These are phyloP conservation scores for Notodonta ziczac DNA, from an alignment of 2,888 invertebrate genomes.

Conservation along the genomic window DNA sequence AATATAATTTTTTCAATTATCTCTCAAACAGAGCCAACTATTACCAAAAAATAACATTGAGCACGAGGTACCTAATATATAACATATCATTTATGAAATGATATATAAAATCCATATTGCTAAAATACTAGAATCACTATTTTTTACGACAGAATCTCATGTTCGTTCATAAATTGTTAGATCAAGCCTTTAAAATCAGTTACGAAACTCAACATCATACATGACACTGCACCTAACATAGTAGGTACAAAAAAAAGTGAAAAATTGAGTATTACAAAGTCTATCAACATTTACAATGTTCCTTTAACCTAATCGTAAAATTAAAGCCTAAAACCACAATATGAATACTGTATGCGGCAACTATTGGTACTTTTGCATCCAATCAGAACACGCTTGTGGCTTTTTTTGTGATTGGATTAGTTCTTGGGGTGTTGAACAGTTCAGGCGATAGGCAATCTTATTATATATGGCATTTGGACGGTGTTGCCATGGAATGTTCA, in stretches of 20 bases:
- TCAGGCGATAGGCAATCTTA: conserved; percentile 27
- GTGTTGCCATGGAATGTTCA: conserved; percentile 45
- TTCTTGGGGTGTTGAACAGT: conserved; percentile 1
- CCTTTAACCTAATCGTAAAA: conserved; percentile 20
- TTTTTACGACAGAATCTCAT: not conserved
- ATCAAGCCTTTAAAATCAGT: conserved; percentile 4
- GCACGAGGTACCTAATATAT: not conserved
- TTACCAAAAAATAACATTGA: too few species aligned
- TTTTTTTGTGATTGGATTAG: conserved; percentile 24
- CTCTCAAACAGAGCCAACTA: too few species aligned
- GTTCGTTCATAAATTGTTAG: not conserved
- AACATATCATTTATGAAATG: not conserved
- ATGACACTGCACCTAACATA: conserved; percentile 4
- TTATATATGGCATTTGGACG: conserved; percentile 40
- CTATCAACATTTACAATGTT: conserved; percentile 22
- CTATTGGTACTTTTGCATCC: conserved; percentile 16
- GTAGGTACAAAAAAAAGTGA: conserved; percentile 18
- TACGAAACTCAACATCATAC: not conserved
- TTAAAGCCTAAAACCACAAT: conserved; percentile 31
- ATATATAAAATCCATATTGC: not conserved
- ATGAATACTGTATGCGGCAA: conserved; percentile 26
- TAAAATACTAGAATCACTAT: not conserved
- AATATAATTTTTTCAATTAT: too few species aligned
- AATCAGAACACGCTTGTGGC: conserved; percentile 20
- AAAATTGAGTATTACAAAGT: conserved; percentile 41